Percentiles rank a stretch among this genome's conserved stretches.
Evolutionary conservation across 2,797 vertebrate genomes (phyloP).

Genomic region (Acomys russatus): DNA sequence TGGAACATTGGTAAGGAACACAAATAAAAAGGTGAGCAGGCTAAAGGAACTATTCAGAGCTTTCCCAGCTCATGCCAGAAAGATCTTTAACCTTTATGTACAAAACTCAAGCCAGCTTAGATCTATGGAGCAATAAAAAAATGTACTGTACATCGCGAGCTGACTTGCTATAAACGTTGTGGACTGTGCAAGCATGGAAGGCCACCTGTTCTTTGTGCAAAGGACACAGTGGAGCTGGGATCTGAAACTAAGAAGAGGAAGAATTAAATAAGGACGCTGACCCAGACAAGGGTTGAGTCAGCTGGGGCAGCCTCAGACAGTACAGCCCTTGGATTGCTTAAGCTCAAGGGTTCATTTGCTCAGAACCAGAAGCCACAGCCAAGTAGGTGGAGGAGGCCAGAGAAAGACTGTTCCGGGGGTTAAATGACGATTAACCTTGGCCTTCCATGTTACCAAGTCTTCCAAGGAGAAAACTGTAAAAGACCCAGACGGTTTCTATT

Average conservation of each 20-base stretch:
- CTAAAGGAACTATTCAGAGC: conserved; percentile 28
- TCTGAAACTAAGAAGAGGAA: conserved; percentile 72
- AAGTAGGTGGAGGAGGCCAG: neutral
- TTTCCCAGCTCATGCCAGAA: neutral
- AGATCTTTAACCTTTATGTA: conserved; percentile 39
- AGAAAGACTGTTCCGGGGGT: neutral
- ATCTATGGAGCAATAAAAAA: conserved; percentile 74
- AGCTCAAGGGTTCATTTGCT: neutral
- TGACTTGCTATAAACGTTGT: conserved; percentile 66
- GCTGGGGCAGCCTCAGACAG: neutral
- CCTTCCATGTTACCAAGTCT: conserved; percentile 7
- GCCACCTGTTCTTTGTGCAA: conserved; percentile 76
- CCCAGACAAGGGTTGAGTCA: conserved; percentile 60
- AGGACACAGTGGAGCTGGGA: conserved; percentile 75
- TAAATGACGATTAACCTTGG: neutral
- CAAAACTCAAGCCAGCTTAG: conserved; percentile 43
- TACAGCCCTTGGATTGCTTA: conserved; percentile 49
- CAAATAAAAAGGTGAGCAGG: conserved; percentile 53
- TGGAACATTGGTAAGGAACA: conserved; percentile 31
- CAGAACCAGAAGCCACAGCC: conserved; percentile 17
- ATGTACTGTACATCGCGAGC: conserved; percentile 70
- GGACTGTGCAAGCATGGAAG: conserved; percentile 59
- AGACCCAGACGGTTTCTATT: conserved; percentile 9
- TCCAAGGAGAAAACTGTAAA: conserved; percentile 17
- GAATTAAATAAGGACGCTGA: neutral